These are phyloP conservation scores for Cherax destructor DNA, from an alignment of 1,140 invertebrate genomes.

Conservation along the genomic window DNA sequence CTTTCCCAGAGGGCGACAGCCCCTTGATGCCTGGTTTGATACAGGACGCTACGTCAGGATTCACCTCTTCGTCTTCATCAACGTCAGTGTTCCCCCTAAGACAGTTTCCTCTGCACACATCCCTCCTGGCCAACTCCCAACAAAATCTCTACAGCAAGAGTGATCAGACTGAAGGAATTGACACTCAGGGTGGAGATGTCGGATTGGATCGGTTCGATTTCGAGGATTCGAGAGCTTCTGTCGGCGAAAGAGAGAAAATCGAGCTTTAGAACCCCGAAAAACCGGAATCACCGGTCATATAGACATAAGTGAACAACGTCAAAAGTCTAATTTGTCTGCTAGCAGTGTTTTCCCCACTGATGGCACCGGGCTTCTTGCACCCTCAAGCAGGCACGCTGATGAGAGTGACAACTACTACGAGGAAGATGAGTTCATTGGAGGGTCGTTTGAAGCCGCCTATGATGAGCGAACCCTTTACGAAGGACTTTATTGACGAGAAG, in stretches of 20 bases:
- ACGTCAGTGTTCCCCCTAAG: not conserved
- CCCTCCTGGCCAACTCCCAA: not conserved
- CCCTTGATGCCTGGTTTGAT: not conserved
- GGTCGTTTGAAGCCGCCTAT: not conserved
- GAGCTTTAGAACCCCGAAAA: no score
- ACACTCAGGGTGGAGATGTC: not conserved
- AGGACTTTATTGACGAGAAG: slow-evolving; percentile 12
- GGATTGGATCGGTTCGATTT: not conserved
- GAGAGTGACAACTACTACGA: not conserved
- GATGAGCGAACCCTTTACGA: not conserved
- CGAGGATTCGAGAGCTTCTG: not conserved
- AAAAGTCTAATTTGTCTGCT: no score
- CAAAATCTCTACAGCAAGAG: not conserved
- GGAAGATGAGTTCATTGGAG: not conserved
- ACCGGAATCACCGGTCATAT: no score
- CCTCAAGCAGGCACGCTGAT: not conserved
- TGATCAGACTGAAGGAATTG: not conserved
- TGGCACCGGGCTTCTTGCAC: no score
- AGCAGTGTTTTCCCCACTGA: no score
- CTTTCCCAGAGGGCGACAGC: not conserved
- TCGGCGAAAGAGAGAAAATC: no score
- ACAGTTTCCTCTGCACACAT: not conserved
- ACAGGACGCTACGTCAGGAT: not conserved
- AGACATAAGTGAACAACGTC: no score
- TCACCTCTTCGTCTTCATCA: not conserved